Base-by-base conservation (phyloP, 2,797 vertebrate species). In the Sebastes reedi region DNA sequence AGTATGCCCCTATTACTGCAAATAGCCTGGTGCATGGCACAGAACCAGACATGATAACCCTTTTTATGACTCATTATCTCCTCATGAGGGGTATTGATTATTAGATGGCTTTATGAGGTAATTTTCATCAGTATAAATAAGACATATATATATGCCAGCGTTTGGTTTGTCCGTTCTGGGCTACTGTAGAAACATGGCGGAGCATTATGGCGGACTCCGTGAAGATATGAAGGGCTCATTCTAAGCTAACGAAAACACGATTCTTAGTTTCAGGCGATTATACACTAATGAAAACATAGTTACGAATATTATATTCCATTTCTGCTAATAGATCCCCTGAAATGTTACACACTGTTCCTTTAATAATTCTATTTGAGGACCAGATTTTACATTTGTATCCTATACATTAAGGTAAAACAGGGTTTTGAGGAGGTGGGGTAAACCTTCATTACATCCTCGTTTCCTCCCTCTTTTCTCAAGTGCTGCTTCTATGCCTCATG, bases 401-500 rank as follows among this genome's bases (percentile, higher is more conserved):
- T 20, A 5, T 42, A 39, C 8, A 65, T 20, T 30, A 4, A 22
- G 20, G 5, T 56, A 11, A 73, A 76, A 54, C n/a, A 16, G 11
- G 5, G 16, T 54, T 77, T 70, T 32, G 8, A 42, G 39, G 25
- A 46, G 42, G 18, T 29, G 4, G 22, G 5, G 8, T 34, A 52
- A 52, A 52, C 8, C 20, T 20, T 52, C 50, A 52, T 4, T 52
- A 20, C 20, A 52, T n/a, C 50, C 50, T n/a, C 7, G 1, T 46
- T 46, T 18, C 16, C 50, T 52, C 8, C 20, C 18, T 52, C 50
- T 55, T 55, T 32, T 52, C 16, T 65, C 32, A 75, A 71, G 36
- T 25, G 74, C 36, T 77, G 73, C 56, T 74, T 27, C 42, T 65
- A 20, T 61, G 70, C 73, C 61, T 58, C 62, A 58, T 5, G 18